Base-by-base conservation (phyloP, 2,888 invertebrate genomes). In the Scrobipalpa costella region DNA sequence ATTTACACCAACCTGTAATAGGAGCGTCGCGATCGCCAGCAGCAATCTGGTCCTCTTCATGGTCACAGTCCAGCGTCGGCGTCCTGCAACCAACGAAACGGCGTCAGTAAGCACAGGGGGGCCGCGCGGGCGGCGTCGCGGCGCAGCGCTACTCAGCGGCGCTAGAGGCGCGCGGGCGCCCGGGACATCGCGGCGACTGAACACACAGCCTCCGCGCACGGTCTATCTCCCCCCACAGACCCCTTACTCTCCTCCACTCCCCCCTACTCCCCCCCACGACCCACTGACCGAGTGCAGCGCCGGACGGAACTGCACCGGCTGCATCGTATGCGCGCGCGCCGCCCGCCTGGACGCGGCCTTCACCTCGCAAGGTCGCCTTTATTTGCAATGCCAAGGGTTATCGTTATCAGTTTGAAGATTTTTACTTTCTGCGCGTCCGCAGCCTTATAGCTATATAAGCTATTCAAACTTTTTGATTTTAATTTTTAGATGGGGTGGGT, bases 1-100 rank as follows among this genome's bases (percentile, higher is more conserved):
- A 21, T 8, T 15, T 3, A 0, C n/a, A 78, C 89, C 76, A 67
- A 92, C 92, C 90, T 87, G 81, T 79, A 92, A 72, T 60, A 90
- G 88, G 83, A 92, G 86, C 86, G 86, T 81, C 73, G 84, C 90
- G 73, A 91, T 74, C 75, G 86, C 83, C 80, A 89, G 81, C 81
- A 92, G 76, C 72, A 92, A 73, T 76, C 89, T 89, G 81, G 86
- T 90, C 85, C 90, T 87, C 89, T 85, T 92, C 92, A 92, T 92
- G 79, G 81, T 90, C 83, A 80, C 84, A 83, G 82, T 84, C 82
- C 85, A 79, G 79, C 83, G 75, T 80, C 81, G 78, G 80, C 81
- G 76, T 80, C 87, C 90, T 90, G 89, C 77, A 89, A 92, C 81
- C 86, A 90, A 89, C 74, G 83, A 73, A 79, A 87, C 83, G 82